Conservation (phyloP, 2,797 vertebrate genomes). For the Schizopygopsis malacanthus region DNA sequence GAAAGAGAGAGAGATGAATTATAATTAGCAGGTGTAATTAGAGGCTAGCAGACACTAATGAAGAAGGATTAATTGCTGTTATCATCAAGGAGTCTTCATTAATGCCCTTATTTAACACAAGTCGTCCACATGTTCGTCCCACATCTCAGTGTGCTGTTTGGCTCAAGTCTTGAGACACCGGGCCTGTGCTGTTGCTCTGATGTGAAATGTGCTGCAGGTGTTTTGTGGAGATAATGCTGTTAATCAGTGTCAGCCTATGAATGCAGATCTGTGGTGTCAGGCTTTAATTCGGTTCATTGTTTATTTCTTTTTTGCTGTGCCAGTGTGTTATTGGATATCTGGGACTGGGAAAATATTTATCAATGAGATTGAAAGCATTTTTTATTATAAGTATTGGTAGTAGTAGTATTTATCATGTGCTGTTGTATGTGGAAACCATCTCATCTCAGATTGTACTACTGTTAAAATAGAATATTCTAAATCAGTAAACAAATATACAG, state of each 20-base stretch:
- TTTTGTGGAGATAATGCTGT: background rate
- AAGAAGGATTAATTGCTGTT: constrained; percentile 62
- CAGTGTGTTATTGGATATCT: background rate
- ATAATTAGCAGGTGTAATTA: constrained; percentile 65
- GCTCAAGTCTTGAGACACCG: background rate
- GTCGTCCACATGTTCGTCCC: constrained; percentile 44
- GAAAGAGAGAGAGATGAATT: constrained; percentile 43
- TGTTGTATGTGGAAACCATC: background rate
- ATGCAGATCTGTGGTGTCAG: background rate
- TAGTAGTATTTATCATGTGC: background rate
- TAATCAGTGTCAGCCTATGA: constrained; percentile 5
- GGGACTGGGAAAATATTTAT: background rate
- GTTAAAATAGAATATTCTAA: background rate
- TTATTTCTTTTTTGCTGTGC: background rate
- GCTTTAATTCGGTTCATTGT: background rate
- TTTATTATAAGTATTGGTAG: background rate
- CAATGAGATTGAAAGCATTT: background rate
- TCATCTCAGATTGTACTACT: background rate
- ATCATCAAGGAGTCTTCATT: constrained; percentile 61
- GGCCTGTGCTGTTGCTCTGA: background rate
- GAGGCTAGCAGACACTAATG: constrained; percentile 60
- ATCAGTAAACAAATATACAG: background rate
- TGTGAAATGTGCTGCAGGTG: background rate
- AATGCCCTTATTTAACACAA: constrained; percentile 52
- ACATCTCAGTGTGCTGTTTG: constrained; percentile 2